A percentile compares a stretch with the other conserved stretches of the same genome.
These are phyloP conservation scores for Calosoma granatense DNA, from an alignment of 1,140 invertebrate genomes.

Conservation along the genomic window DNA sequence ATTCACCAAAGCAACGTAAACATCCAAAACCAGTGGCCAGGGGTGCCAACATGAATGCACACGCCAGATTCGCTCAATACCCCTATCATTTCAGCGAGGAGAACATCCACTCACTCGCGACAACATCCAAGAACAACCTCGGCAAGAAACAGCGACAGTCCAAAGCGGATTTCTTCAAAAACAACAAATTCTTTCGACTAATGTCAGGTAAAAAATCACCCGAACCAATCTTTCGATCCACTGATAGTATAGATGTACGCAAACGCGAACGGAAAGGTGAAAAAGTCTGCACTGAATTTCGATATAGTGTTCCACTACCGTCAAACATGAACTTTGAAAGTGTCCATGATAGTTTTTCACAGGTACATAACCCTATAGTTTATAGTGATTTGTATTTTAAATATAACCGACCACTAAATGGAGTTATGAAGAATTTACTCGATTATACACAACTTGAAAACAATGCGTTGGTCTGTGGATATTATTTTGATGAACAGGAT, in stretches of 20 bases:
- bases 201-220: neutral
- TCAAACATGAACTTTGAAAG: neutral
- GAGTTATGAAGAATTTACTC: conserved; percentile 15
- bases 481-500: neutral
- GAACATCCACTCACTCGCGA: neutral
- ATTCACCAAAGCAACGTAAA: conserved; percentile 14
- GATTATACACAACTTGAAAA: conserved; percentile 16
- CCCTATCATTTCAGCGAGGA: neutral
- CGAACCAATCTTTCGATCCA: conserved; percentile 11
- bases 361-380: conserved; percentile 14
- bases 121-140: no score
- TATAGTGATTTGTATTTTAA: conserved; percentile 28
- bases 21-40: conserved; percentile 10
- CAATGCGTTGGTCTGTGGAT: conserved; percentile 11
- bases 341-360: neutral
- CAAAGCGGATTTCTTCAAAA: neutral
- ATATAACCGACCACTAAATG: conserved; percentile 20
- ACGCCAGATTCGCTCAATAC: conserved; percentile 18
- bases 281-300: conserved; percentile 9
- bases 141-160: neutral
- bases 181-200: neutral
- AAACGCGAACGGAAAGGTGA: conserved; percentile 12
- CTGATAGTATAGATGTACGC: conserved; percentile 7
- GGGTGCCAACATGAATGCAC: conserved; percentile 17
- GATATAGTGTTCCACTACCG: neutral